Evolutionary conservation across 2,888 invertebrate genomes (phyloP).

Genomic region (Hydrotaea cyrtoneurina): DNA sequence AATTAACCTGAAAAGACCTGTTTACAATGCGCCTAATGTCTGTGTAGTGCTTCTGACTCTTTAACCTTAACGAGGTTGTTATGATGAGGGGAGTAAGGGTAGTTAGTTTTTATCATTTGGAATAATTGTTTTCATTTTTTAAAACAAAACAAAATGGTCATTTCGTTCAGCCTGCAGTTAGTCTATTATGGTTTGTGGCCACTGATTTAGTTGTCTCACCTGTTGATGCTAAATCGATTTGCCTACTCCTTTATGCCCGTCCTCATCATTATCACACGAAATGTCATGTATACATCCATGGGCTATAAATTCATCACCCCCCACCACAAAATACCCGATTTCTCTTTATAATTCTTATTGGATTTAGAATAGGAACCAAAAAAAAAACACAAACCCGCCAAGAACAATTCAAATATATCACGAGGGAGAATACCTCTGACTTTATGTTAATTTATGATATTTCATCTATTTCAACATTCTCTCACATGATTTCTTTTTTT

Average conservation of each 20-base stretch:
- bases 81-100: too few species aligned
- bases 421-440: neutral
- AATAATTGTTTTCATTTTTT: too few species aligned
- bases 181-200: too few species aligned
- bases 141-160: too few species aligned
- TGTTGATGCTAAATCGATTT: neutral
- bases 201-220: too few species aligned
- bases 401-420: neutral
- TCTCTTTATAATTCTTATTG: neutral
- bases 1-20: neutral
- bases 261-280: neutral
- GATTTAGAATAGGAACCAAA: neutral
- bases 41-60: too few species aligned
- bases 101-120: too few species aligned
- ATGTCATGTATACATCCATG: neutral
- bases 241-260: neutral
- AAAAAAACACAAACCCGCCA: neutral
- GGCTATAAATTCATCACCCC: neutral
- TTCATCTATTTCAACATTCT: neutral
- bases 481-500: neutral
- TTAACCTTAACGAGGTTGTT: neutral
- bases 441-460: conserved; percentile 6
- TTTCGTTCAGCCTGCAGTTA: too few species aligned
- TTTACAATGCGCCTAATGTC: neutral
- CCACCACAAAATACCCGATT: neutral